Conservation (phyloP, 2,888 invertebrate species). For the Crioceris asparagi region DNA sequence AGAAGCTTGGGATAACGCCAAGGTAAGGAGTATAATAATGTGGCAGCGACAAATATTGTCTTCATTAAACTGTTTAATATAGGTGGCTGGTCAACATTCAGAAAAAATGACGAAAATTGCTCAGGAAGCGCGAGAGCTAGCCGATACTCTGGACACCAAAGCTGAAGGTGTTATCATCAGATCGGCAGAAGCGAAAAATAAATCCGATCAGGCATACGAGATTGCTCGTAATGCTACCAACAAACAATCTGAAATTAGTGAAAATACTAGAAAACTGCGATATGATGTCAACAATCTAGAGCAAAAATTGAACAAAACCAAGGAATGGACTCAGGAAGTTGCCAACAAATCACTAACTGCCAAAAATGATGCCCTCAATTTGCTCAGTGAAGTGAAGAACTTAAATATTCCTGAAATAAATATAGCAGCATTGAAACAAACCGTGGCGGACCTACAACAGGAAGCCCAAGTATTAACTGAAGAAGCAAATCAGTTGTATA, state of each 20-base stretch:
- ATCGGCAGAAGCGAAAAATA: slow-evolving; percentile 73
- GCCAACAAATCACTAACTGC: slow-evolving; percentile 64
- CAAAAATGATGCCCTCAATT: slow-evolving; percentile 63
- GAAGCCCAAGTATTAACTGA: slow-evolving; percentile 54
- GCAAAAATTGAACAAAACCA: slow-evolving; percentile 57
- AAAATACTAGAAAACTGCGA: slow-evolving; percentile 55
- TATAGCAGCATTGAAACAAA: slow-evolving; percentile 54
- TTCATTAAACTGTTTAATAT: not conserved
- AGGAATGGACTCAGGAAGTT: slow-evolving; percentile 39
- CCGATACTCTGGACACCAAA: slow-evolving; percentile 68
- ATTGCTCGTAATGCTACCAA: slow-evolving; percentile 56
- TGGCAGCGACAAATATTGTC: not conserved
- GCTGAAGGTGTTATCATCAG: slow-evolving; percentile 64
- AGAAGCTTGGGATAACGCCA: slow-evolving; percentile 69
- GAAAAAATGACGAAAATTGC: slow-evolving; percentile 86
- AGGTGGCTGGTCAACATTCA: slow-evolving; percentile 74
- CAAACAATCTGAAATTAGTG: slow-evolving; percentile 39
- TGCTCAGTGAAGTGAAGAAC: slow-evolving; percentile 70
- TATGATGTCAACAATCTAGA: slow-evolving; percentile 58
- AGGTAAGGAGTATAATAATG: slow-evolving; percentile 36
- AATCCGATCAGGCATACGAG: slow-evolving; percentile 69
- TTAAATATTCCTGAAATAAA: slow-evolving; percentile 73
- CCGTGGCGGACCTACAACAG: slow-evolving; percentile 56
- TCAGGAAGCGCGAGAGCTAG: slow-evolving; percentile 72
- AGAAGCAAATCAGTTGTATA: slow-evolving; percentile 42